phyloP scores from a whole-genome alignment of 2,113 vertebrate genomes.

The Marmota monax region DNA sequence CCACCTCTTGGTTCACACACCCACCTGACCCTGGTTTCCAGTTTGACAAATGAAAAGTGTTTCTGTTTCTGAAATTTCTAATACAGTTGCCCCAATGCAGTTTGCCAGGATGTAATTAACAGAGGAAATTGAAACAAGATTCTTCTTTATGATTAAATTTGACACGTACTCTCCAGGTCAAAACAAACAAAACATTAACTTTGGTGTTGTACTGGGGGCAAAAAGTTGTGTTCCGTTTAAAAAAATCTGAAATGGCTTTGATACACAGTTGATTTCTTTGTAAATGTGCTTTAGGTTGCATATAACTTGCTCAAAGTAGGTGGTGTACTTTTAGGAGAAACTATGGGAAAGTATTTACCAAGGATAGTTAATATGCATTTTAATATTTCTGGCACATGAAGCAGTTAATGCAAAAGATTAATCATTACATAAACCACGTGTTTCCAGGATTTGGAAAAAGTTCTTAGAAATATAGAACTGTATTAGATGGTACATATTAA shows the following conservation, averaged over 20 bases:
- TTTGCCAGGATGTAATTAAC: constrained; percentile 41
- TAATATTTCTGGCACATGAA: constrained; percentile 56
- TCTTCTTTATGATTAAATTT: constrained; percentile 57
- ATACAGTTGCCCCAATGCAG: background rate
- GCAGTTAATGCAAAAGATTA: constrained; percentile 74
- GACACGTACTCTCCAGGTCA: background rate
- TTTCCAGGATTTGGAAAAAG: constrained; percentile 64
- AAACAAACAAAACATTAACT: constrained; percentile 44
- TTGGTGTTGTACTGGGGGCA: background rate
- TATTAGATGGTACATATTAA: constrained; percentile 71
- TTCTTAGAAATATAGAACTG: constrained; percentile 78
- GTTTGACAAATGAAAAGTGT: constrained; percentile 12
- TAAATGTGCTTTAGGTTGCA: background rate
- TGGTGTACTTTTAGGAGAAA: background rate
- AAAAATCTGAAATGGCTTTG: background rate
- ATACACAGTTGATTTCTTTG: background rate
- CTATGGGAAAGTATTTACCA: background rate
- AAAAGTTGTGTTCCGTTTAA: background rate
- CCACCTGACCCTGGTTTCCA: background rate
- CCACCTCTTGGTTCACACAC: background rate
- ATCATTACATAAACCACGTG: constrained; percentile 63
- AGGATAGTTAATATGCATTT: background rate
- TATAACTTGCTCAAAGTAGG: background rate
- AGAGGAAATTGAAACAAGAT: constrained; percentile 37
- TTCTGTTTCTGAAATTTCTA: background rate